Conservation (phyloP, 2,888 invertebrate species). For the Merodon equestris region DNA sequence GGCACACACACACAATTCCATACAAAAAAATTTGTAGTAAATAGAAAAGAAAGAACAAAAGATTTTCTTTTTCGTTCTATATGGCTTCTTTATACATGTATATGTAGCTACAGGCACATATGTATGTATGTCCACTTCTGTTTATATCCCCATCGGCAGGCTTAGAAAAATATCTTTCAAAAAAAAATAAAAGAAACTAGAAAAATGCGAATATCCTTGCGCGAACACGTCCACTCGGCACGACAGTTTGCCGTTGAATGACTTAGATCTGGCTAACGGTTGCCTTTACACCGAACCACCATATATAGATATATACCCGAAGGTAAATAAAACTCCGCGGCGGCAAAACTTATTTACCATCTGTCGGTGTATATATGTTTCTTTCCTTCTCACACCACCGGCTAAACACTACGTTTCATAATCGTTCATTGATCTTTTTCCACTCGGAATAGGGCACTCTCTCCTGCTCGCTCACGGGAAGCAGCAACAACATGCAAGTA, state of each 20-base stretch:
- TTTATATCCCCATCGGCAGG: no score
- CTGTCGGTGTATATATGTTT: conserved; percentile 27
- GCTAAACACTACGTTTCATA: conserved; percentile 43
- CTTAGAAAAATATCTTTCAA: background rate
- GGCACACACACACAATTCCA: conserved; percentile 7
- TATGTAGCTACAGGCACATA: background rate
- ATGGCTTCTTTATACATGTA: conserved; percentile 39
- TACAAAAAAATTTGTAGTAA: background rate
- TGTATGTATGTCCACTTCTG: background rate
- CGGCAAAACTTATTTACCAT: conserved; percentile 55
- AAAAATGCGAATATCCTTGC: conserved; percentile 1
- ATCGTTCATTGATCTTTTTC: conserved; percentile 68
- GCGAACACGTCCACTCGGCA: conserved; percentile 27
- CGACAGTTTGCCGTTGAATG: conserved; percentile 60
- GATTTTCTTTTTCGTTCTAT: conserved; percentile 1
- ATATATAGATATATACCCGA: no score
- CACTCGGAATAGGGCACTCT: conserved; percentile 31
- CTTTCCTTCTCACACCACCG: conserved; percentile 57
- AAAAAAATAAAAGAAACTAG: background rate
- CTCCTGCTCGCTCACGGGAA: conserved; percentile 14
- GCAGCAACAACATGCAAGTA: no score
- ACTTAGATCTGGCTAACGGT: conserved; percentile 40
- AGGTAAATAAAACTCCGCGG: conserved; percentile 41
- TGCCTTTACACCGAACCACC: background rate
- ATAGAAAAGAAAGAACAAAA: background rate